Base-by-base conservation (phyloP, 2,113 vertebrate genomes). In the Ageneiosus marmoratus region DNA sequence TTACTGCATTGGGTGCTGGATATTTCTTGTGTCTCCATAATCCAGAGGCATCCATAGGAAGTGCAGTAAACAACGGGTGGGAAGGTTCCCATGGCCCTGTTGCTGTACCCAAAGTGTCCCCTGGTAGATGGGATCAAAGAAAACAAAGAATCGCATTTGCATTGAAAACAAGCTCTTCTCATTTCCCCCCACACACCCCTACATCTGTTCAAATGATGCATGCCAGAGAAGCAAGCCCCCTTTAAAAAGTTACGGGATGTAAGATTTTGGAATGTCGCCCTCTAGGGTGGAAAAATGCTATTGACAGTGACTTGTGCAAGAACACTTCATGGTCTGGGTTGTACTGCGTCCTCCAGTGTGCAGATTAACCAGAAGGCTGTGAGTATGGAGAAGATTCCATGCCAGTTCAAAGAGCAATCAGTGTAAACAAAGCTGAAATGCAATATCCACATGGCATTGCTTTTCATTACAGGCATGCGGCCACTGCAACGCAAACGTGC, bases 1-100 rank as follows among this genome's bases (percentile, higher is more conserved):
- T 92, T 62, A 98, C 48, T 20, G 89, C 37, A 93, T 94, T 0
- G 94, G 92, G 63, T 90, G 92, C 87, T 91, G 91, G 0, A 87
- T 87, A 79, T 89, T 86, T 6, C 91, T 88, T 15, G 94, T 93
- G 80, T 95, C 94, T 84, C 94, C 91, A 91, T 96, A 96, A 24
- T 94, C 90, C 0, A 94, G 97, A 6, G 96, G 96, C 84, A 95
- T 88, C 97, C 97, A 98, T 91, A 94, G 94, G 24, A 99, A 92
- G 88, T 96, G 95, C 50, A 98, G 93, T 9, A 96, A 97, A 90
- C 94, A 92, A 85, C 96, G 94, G 8, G 95, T 95, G 22, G 20
- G 51, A 76, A 55, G 73, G 50, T 34, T 76, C 73, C 90, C 16
- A 91, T 90, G 0, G 90, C 94, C 89, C 92, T 93, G 85, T 96